A percentile compares a stretch with the other conserved stretches of the same genome.
Evolutionary conservation across 2,113 vertebrate species (phyloP).

Genomic region (Halichoerus grypus): DNA sequence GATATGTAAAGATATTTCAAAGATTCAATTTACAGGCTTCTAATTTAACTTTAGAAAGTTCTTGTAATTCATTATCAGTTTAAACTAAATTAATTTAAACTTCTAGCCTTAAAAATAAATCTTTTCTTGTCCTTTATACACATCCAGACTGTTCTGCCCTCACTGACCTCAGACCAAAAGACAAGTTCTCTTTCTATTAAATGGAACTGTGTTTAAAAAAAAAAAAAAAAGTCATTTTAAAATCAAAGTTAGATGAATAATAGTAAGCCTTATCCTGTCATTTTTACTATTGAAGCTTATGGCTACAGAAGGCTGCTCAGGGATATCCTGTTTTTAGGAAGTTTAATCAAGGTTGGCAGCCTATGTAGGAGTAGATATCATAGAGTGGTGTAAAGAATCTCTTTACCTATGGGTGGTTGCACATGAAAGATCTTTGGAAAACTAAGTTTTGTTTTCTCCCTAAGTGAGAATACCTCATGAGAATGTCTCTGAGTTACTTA

Average conservation of each 20-base stretch:
- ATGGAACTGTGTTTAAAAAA: background rate
- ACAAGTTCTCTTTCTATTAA: constrained; percentile 38
- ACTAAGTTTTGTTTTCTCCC: constrained; percentile 18
- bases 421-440: constrained; percentile 54
- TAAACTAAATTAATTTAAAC: constrained; percentile 62
- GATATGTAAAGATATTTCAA: constrained; percentile 73
- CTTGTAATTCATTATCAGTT: constrained; percentile 51
- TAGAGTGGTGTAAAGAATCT: background rate
- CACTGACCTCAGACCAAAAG: constrained; percentile 41
- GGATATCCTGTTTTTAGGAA: constrained; percentile 1
- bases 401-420: background rate
- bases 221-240: constrained; percentile 40
- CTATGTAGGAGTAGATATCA: background rate
- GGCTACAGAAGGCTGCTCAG: constrained; percentile 13
- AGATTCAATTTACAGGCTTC: constrained; percentile 61
- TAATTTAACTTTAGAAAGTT: constrained; percentile 60
- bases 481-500: background rate
- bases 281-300: constrained; percentile 55
- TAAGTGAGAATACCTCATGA: constrained; percentile 5
- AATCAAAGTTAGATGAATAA: constrained; percentile 58
- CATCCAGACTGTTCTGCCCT: background rate
- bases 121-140: background rate
- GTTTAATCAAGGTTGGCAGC: constrained; percentile 58
- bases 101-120: background rate
- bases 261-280: constrained; percentile 39